These are phyloP conservation scores for Calyptommatus sinebrachiatus DNA, from an alignment of 2,113 vertebrate species.

Conservation along the genomic window DNA sequence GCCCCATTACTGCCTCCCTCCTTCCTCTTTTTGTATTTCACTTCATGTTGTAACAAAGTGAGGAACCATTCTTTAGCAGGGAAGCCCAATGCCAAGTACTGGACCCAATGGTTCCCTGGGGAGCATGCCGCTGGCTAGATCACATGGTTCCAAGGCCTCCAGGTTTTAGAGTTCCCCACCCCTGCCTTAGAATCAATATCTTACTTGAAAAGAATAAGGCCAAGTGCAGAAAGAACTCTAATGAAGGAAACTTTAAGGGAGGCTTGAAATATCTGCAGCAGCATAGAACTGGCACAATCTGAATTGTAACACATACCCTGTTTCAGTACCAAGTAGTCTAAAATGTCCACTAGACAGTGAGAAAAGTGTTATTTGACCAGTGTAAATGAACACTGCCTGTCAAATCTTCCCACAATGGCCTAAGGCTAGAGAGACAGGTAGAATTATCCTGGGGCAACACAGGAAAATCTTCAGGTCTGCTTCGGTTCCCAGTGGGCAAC, in stretches of 20 bases:
- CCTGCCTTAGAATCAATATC: too few relatives aligned
- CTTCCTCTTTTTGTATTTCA: too few relatives aligned
- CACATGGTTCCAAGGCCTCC: too few relatives aligned
- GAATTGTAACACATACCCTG: neutral
- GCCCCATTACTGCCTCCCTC: too few relatives aligned
- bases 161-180: too few relatives aligned
- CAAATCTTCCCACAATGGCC: neutral
- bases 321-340: neutral
- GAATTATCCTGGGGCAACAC: neutral
- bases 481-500: neutral
- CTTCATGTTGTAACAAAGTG: too few relatives aligned
- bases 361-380: neutral
- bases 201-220: too few relatives aligned
- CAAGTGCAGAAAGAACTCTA: too few relatives aligned
- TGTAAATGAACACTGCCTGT: neutral
- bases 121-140: too few relatives aligned
- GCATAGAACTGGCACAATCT: neutral
- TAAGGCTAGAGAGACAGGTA: neutral
- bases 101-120: too few relatives aligned
- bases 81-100: too few relatives aligned
- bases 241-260: neutral
- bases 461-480: neutral
- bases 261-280: neutral
- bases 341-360: neutral
- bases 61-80: too few relatives aligned